Base-by-base conservation (phyloP, 1,140 invertebrate species). In the Drosophila serrata region DNA sequence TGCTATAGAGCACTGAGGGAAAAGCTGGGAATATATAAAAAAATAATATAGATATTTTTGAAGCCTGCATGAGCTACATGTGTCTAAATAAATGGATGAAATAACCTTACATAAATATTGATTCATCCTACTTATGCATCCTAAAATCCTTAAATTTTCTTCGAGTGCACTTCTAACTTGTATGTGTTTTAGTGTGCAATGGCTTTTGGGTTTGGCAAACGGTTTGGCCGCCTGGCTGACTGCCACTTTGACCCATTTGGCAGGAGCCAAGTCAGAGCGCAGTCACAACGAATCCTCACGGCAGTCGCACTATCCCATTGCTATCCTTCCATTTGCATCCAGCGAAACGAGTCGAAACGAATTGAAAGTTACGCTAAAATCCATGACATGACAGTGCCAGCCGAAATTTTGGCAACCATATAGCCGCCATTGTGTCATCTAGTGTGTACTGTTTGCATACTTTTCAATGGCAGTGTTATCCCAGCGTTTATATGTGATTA, bases 201-300 rank as follows among this genome's bases (percentile, higher is more conserved):
- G 64, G 68, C 64, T 76, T 55, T 70, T 78, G 72, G 73, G 84
- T 58, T 88, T 88, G 85, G 85, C 84, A 88, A 88, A 88, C 68
- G 76, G 55, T 90, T 80, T 75, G 57, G 75, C 73, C 84, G 85
- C 63, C 84, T 87, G 84, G 84, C 84, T 88, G 80, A 87, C 84
- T 87, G 84, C 85, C 80, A 88, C 69, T 88, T 84, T 88, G 84
- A 88, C 84, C 84, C 85, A 88, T 88, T 88, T 88, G 84, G 84
- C 84, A 90, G 76, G 72, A 67, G 57, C 72, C 76, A 90, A 84
- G 79, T 74, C 76, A 70, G 81, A 70, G 81, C 63, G 58, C 63
- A 81, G 70, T 81, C 40, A 37, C 39, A 70, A 33, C 68, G 77
- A 55, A 68, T 81, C 67, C 76, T 56, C 80, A 88, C 76, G 76